These are phyloP conservation scores for Elymnias hypermnestra DNA, from an alignment of 1,140 invertebrate species.

Conservation along the genomic window DNA sequence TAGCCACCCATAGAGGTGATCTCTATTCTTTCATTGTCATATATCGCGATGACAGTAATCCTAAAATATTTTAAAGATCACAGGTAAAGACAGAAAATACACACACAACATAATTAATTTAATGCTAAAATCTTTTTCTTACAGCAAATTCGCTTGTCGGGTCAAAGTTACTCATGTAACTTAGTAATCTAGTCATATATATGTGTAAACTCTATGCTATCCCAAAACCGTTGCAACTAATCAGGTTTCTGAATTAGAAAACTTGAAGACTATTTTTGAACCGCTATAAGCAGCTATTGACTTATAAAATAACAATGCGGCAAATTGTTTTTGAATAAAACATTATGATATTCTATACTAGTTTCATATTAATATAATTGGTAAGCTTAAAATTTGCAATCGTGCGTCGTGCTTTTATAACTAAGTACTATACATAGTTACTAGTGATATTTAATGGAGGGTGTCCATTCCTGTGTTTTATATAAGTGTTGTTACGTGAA, in stretches of 20 bases:
- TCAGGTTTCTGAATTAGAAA: neutral
- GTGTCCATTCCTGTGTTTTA: neutral
- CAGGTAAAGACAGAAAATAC: no score
- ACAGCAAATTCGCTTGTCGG: neutral
- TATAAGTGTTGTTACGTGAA: no score
- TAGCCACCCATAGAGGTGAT: no score
- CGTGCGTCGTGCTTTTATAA: constrained; percentile 16
- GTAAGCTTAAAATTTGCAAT: constrained; percentile 6
- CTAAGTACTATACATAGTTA: constrained; percentile 13
- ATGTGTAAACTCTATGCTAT: neutral
- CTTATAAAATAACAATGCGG: neutral
- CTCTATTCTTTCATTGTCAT: no score
- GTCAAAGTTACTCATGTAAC: neutral
- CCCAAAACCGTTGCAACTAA: neutral
- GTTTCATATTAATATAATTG: neutral
- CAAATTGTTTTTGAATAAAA: neutral
- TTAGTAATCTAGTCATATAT: neutral
- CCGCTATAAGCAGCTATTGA: constrained; percentile 1
- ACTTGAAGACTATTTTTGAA: neutral
- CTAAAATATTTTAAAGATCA: no score
- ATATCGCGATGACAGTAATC: no score
- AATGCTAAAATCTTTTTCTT: neutral
- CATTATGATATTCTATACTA: neutral
- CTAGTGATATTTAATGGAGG: neutral
- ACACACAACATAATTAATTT: no score